These are phyloP conservation scores for Lasioglossum figueresi DNA, from an alignment of 2,888 invertebrate genomes.

Conservation along the genomic window DNA sequence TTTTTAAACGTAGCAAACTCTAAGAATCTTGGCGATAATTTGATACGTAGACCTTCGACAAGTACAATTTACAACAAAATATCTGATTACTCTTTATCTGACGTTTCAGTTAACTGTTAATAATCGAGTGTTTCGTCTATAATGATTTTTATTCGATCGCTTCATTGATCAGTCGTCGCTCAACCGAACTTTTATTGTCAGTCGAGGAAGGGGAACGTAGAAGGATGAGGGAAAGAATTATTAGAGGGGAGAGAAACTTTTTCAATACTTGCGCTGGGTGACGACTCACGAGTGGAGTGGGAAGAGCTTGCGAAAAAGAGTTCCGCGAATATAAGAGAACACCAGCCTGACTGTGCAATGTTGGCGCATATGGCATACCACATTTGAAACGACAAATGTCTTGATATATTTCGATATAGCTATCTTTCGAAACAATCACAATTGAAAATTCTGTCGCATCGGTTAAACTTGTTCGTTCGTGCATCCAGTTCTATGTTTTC, in stretches of 20 bases:
- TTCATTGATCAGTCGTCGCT: neutral
- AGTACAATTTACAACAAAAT: no score
- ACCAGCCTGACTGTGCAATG: constrained; percentile 19
- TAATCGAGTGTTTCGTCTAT: neutral
- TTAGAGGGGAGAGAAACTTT: constrained; percentile 45
- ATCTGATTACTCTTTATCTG: no score
- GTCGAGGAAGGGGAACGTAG: neutral
- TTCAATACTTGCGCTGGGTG: constrained; percentile 43
- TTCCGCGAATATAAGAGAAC: constrained; percentile 11
- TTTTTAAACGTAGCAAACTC: no score
- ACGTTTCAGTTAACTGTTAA: neutral
- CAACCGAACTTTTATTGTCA: neutral
- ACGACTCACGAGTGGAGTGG: constrained; percentile 24
- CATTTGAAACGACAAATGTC: neutral
- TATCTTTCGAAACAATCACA: neutral
- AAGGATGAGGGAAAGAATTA: constrained; percentile 37
- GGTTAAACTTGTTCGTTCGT: neutral
- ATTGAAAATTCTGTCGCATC: neutral
- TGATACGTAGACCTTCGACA: no score
- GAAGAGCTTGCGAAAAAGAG: constrained; percentile 5
- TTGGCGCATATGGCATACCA: constrained; percentile 17
- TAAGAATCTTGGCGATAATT: no score
- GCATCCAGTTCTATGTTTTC: neutral
- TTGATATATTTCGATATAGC: neutral
- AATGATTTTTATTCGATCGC: neutral